Evolutionary conservation across 2,113 vertebrate genomes (phyloP), one percentile per base, ranked within the genome.

Genomic region (Sylvilagus bachmani): DNA sequence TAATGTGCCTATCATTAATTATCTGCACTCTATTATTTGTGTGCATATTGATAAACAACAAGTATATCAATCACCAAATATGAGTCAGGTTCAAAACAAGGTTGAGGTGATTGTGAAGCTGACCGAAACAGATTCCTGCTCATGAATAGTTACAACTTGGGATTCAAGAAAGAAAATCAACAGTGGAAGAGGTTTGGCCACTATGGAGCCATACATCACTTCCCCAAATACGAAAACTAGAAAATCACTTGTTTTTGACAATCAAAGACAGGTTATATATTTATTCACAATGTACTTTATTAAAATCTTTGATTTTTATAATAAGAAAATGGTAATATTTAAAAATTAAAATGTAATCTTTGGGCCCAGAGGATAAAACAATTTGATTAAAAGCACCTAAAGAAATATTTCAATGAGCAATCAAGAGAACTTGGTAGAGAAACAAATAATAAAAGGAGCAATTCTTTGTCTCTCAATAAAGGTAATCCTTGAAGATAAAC

Each of bases 251-350:
- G 69, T 58, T 94, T 96, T 86, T 92, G 82, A 90, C 24, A 73
- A 62, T 14, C 25, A 33, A 17, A 66, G 62, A 94, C 6, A 82
- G 90, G 82, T 85, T 81, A 73, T 61, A 66, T 66, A 69, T 70
- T 77, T 94, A 87, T 2, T 33, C 61, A 86, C 61, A 94, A 78
- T 75, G 2, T 79, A 58, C 82, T 91, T 92, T 75, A 96, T 88
- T 55, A 94, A 73, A 93, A 88, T 33, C 75, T 78, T n/a, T 90
- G 84, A 75, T 89, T 84, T 89, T 58, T 84, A 1, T 87, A 93
- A 51, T 90, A 93, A 91, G 80, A 94, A 92, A 93, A 96, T 71
- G 19, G 8, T 16, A 77, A 71, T 79, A 95, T 74, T 91, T 92
- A 51, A 2, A 81, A 87, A 93, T 77, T 82, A 74, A 74, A 92